Evolutionary conservation across 1,140 invertebrate genomes (phyloP).

Genomic region (Cydia pomonella): DNA sequence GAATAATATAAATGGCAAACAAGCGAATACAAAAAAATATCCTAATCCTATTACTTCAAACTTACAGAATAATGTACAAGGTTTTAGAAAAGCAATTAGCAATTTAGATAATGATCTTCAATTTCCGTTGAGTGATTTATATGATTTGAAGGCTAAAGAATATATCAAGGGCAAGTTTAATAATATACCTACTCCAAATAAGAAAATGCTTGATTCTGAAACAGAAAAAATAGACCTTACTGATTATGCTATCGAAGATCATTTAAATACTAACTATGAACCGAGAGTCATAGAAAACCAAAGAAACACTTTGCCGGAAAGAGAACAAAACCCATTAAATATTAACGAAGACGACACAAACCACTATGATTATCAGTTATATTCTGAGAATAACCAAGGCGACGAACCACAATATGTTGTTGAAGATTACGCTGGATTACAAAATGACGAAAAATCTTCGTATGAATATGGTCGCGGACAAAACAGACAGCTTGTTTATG

Average conservation of each 20-base stretch:
- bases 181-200: neutral
- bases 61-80: neutral
- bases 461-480: neutral
- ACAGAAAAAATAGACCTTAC: neutral
- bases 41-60: neutral
- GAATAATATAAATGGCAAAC: neutral
- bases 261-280: neutral
- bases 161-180: neutral
- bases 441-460: neutral
- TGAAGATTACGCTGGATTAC: neutral
- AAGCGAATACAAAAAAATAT: neutral
- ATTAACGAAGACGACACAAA: neutral
- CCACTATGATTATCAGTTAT: neutral
- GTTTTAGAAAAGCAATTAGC: neutral
- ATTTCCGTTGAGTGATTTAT: neutral
- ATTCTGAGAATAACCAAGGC: neutral
- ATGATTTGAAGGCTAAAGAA: neutral
- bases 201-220: neutral
- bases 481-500: neutral
- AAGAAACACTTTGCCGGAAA: neutral
- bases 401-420: neutral
- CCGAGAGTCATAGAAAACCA: neutral
- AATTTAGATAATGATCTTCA: neutral
- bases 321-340: neutral
- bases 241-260: neutral